phyloP scores from a whole-genome alignment of 2,797 vertebrate species.

The Otus scops region DNA sequence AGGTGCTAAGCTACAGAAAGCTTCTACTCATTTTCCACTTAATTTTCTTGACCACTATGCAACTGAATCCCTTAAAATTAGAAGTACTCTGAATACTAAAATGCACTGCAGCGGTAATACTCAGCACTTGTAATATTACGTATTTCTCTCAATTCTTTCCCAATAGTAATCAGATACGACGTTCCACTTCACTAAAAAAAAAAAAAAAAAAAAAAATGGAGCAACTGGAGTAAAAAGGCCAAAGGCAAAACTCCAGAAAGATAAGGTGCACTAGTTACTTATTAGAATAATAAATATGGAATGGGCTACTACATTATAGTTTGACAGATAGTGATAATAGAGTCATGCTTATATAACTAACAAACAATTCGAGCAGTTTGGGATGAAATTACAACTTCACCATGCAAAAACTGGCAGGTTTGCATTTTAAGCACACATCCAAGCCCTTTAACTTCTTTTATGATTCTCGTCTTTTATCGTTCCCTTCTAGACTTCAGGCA shows the following conservation, averaged over 20 bases:
- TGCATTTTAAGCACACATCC: not conserved
- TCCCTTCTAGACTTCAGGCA: not conserved
- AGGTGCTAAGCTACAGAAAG: not conserved
- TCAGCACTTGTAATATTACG: not conserved
- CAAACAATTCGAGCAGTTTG: not conserved
- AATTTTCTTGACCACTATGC: not conserved
- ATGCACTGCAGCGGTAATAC: not conserved
- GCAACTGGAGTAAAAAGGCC: not conserved
- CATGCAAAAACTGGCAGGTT: not conserved
- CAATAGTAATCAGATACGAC: not conserved
- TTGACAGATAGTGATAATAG: not conserved
- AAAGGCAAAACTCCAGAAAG: not conserved
- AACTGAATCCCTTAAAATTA: not conserved
- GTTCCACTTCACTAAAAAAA: not conserved
- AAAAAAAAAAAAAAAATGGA: not conserved
- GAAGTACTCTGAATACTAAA: not conserved
- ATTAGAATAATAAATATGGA: not conserved
- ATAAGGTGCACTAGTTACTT: not conserved
- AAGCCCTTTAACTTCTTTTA: not conserved
- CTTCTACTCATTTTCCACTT: not conserved
- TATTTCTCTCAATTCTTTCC: not conserved
- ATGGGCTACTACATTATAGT: accelerated
- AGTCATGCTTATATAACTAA: not conserved
- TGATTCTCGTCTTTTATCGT: not conserved
- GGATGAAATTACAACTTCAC: not conserved